Evolutionary conservation across 2,888 invertebrate species (phyloP).

Genomic region (Oscheius sp.): DNA sequence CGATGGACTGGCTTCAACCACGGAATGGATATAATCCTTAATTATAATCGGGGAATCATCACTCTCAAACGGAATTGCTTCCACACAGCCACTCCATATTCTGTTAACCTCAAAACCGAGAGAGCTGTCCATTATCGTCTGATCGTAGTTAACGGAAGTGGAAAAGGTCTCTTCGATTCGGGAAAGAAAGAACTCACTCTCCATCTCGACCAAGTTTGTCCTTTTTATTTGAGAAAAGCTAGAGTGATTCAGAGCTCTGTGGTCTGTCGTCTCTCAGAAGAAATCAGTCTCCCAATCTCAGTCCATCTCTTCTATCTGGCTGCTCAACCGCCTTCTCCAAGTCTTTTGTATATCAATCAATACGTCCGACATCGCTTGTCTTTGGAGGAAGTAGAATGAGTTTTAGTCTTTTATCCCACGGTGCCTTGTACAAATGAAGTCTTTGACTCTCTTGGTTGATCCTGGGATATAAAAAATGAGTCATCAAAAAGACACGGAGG

Average conservation of each 20-base stretch:
- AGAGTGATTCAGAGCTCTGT: slow-evolving; percentile 22
- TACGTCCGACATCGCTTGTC: slow-evolving; percentile 14
- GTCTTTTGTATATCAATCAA: slow-evolving; percentile 33
- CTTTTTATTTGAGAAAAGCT: not conserved
- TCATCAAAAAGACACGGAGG: no score
- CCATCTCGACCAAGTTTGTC: slow-evolving; percentile 3
- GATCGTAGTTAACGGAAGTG: slow-evolving; percentile 5
- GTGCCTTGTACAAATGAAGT: no score
- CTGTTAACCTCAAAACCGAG: slow-evolving; percentile 39
- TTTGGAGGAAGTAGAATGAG: no score
- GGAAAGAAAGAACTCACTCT: slow-evolving; percentile 7
- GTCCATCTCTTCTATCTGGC: slow-evolving; percentile 45
- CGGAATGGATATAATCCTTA: slow-evolving; percentile 58
- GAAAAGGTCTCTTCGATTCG: slow-evolving; percentile 6
- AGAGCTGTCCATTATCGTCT: slow-evolving; percentile 42
- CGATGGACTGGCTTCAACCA: slow-evolving; percentile 61
- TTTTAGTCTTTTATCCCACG: no score
- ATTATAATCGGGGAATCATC: slow-evolving; percentile 37
- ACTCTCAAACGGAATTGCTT: slow-evolving; percentile 50
- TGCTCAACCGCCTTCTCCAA: slow-evolving; percentile 26
- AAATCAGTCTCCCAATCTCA: slow-evolving; percentile 35
- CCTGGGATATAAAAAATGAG: no score
- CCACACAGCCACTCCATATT: slow-evolving; percentile 44
- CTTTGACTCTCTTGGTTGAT: no score
- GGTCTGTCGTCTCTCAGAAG: slow-evolving; percentile 34